Evolutionary conservation across 92 coral and sea anemone species (phyloP), one percentile per base, ranked within the genome.

Genomic region (Plumapathes pennacea): DNA sequence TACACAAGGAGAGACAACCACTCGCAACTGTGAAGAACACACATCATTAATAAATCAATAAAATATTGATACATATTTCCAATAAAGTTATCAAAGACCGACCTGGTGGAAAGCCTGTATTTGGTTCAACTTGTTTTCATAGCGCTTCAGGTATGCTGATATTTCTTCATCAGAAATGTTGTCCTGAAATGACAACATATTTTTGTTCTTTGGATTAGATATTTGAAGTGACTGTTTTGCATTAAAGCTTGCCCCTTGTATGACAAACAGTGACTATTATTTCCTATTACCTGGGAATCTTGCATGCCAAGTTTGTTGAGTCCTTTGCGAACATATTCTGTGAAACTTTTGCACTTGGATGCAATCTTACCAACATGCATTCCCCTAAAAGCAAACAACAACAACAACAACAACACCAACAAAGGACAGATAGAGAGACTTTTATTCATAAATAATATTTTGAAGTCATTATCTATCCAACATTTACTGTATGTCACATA

Each of bases 321-420:
- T 18, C 77, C 62, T 62, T 77, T 87, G n/a, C 54, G 38, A 28
- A 77, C 51, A 26, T 87, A 87, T 26, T 72, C 95, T 17, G 52
- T 44, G 34, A 87, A 87, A 11, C 64, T 57, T 51, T 77, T 82
- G 63, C 95, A 87, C 26, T 83, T 87, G 46, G 89, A 61, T 5
- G 89, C 95, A 40, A 75, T 61, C 51, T 80, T 69, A 13, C 95
- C 95, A 31, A 87, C 95, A 59, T 77, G 89, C 76, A 74, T 54
- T 37, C 89, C 86, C 17, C 95, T 87, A 11, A 1, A 15, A 79
- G 34, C 2, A 21, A 19, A 4, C 15, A 34, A 13, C 63, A 13
- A 42, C 31, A 19, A 4, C 37, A 27, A 0, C 8, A 22, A 17
- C 3, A 53, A 36, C 21, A 33, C 19, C 39, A 3, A 3, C 12